Evolutionary conservation across 2,113 vertebrate genomes (phyloP).

Genomic region (Sturnus vulgaris): DNA sequence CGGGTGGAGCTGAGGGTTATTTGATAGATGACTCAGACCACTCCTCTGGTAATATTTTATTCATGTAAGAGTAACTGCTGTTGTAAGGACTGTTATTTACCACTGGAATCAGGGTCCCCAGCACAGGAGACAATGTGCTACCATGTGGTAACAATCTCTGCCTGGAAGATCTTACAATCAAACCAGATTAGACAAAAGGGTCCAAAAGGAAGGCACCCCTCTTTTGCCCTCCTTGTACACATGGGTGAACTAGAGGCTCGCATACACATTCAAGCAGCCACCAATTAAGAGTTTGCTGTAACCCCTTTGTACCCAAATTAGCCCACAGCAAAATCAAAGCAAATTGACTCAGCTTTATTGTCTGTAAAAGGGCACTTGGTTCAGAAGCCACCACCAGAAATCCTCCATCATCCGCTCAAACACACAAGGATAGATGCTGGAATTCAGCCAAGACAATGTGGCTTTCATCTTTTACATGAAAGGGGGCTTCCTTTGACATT

Average conservation of each 20-base stretch:
- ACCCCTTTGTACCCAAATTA: not conserved
- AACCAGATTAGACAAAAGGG: not conserved
- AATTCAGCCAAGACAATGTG: not conserved
- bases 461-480: constrained; percentile 50
- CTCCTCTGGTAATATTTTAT: not conserved
- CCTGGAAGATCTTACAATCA: not conserved
- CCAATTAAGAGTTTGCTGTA: constrained; percentile 19
- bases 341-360: not conserved
- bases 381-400: constrained; percentile 34
- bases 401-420: constrained; percentile 1
- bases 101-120: not conserved
- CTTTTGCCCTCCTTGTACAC: not conserved
- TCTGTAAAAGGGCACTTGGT: not conserved
- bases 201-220: not conserved
- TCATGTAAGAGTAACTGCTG: not conserved
- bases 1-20: not conserved
- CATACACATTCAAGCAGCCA: not conserved
- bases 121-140: not conserved
- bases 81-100: not conserved
- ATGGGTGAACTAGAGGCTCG: not conserved
- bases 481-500: constrained; percentile 40
- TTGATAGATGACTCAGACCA: not conserved
- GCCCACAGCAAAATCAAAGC: not conserved
- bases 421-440: constrained; percentile 28
- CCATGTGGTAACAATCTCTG: constrained; percentile 4